phyloP scores from a whole-genome alignment of 2,113 vertebrate genomes.

The Aptenodytes patagonicus region DNA sequence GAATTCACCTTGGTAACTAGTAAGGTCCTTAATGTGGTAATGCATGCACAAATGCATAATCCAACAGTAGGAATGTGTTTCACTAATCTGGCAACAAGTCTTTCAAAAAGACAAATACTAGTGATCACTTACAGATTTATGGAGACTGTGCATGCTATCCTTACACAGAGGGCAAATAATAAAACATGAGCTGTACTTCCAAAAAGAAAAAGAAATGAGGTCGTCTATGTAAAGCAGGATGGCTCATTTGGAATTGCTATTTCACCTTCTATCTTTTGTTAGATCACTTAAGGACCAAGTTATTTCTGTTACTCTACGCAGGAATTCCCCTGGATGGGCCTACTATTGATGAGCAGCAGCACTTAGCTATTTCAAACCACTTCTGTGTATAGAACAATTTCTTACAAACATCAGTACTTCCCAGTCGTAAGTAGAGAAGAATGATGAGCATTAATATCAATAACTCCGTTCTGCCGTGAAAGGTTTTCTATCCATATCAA shows the following conservation, averaged over 20 bases:
- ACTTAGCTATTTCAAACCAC: not conserved
- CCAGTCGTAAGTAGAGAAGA: not conserved
- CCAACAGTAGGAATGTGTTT: rapidly evolving
- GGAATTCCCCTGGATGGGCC: not conserved
- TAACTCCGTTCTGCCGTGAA: not conserved
- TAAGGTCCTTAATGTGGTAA: not conserved
- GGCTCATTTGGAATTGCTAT: not conserved
- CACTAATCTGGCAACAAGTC: not conserved
- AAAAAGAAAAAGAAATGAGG: not conserved
- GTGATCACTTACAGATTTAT: not conserved
- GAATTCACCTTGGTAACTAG: not conserved
- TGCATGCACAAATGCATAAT: not conserved
- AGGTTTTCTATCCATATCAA: not conserved
- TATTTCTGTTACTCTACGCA: not conserved
- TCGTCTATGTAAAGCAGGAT: not conserved
- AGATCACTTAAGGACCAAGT: not conserved
- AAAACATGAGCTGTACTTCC: not conserved
- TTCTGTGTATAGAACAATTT: not conserved
- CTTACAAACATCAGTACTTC: not conserved
- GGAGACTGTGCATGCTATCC: not conserved
- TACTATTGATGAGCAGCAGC: not conserved
- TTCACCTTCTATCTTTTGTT: not conserved
- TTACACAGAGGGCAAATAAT: not conserved
- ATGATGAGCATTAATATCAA: not conserved
- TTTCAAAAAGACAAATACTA: not conserved